phyloP scores from a whole-genome alignment of 2,888 invertebrate species.

The Panopea generosa region DNA sequence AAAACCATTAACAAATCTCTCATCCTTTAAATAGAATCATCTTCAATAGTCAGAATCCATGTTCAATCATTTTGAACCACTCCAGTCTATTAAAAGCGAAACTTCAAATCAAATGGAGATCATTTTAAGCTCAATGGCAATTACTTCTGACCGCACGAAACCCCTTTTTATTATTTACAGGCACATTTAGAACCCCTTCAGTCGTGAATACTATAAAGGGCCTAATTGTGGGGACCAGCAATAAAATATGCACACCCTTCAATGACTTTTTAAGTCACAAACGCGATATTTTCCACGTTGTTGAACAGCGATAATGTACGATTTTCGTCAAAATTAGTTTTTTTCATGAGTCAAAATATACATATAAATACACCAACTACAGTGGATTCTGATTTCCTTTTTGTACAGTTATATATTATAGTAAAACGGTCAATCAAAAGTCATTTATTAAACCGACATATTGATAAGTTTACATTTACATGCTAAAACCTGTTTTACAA shows the following conservation, averaged over 20 bases:
- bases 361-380: too few species aligned
- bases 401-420: too few species aligned
- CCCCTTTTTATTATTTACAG: background rate
- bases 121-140: background rate
- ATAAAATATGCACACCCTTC: background rate
- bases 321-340: constrained; percentile 20
- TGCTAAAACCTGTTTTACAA: too few species aligned
- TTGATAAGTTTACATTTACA: too few species aligned
- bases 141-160: background rate
- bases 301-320: constrained; percentile 5
- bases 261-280: constrained; percentile 21
- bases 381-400: too few species aligned
- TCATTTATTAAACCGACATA: too few species aligned
- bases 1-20: too few species aligned
- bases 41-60: constrained; percentile 14
- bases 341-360: too few species aligned
- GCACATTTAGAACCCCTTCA: constrained; percentile 6
- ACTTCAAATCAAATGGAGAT: background rate
- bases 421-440: too few species aligned
- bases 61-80: constrained; percentile 28
- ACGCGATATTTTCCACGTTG: constrained; percentile 4
- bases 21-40: too few species aligned
- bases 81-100: constrained; percentile 27
- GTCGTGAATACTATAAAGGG: constrained; percentile 10
- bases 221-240: constrained; percentile 1